Evolutionary conservation across 2,888 invertebrate genomes (phyloP), one percentile per base, ranked within the genome.

Genomic region (Idaea biselata): DNA sequence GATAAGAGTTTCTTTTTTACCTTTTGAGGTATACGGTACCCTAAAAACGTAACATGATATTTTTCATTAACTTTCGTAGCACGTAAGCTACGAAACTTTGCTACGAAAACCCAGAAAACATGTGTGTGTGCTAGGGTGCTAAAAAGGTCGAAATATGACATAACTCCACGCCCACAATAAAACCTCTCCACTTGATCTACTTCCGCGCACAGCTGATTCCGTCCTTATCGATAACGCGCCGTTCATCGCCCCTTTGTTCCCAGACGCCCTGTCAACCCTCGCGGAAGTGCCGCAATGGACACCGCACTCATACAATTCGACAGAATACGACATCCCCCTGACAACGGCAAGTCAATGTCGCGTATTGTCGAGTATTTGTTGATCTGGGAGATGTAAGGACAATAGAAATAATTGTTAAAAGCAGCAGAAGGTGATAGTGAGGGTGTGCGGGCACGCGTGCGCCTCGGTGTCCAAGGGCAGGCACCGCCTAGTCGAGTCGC

Each of bases 371-470:
- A 69, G 61, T 62, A 61, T 62, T 53, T 44, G 66, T 66, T 70
- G 66, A 71, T 70, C 67, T 44, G 44, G 5, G 44, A 44, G 44
- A 66, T 64, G 69, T 66, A 70, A 68, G 71, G 67, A 75, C 74
- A 75, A 72, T 75, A 70, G 69, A 74, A 79, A 75, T 74, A 73
- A 78, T 73, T 77, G 78, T 82, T 80, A 76, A 75, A 82, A 79
- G 77, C 78, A 81, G 78, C 81, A 78, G 83, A 80, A 82, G 82
- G 80, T 82, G 78, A 78, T 86, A 83, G 88, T 86, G 84, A 84
- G 87, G 86, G 87, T 82, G 81, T 79, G 77, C 71, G 74, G 63
- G 73, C 73, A 80, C 86, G 91, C 91, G 85, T 88, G 91, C 91
- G 91, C 85, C 76, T 65, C 68, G 69, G 18, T 44, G 8, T 67